Percentiles rank a stretch among this genome's conserved stretches.
phyloP scores from a whole-genome alignment of 2,797 vertebrate genomes.

The Urophycis tenuis region DNA sequence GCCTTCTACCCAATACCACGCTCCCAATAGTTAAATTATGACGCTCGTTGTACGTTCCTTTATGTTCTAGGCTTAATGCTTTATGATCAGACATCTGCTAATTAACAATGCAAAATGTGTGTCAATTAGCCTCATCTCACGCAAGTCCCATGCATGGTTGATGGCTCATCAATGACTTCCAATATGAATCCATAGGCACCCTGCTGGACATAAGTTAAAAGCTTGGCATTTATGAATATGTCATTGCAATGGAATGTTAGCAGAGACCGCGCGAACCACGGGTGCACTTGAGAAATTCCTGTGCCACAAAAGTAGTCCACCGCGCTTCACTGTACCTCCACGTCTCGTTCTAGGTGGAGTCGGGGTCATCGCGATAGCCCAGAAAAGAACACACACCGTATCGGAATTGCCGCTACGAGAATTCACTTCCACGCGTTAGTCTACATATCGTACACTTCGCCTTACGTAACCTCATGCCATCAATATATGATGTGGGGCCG shows the following conservation, averaged over 20 bases:
- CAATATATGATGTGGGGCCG: background rate
- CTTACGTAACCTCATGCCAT: background rate
- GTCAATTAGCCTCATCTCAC: background rate
- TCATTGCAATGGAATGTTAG: slow-evolving; percentile 40
- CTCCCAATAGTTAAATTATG: background rate
- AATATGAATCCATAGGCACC: background rate
- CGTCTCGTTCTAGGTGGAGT: background rate
- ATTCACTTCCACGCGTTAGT: background rate
- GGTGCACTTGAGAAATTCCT: slow-evolving; percentile 1
- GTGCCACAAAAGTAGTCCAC: background rate
- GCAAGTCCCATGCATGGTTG: background rate
- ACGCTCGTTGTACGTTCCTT: too few species aligned
- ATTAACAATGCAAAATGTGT: background rate
- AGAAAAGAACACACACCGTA: background rate
- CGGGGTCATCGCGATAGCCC: too few species aligned
- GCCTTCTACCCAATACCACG: background rate
- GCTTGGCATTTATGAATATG: slow-evolving; percentile 9
- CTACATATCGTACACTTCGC: background rate
- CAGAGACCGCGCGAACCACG: slow-evolving; percentile 13
- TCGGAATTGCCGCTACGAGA: background rate
- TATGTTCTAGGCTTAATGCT: too few species aligned
- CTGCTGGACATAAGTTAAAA: background rate
- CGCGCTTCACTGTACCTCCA: background rate
- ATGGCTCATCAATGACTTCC: background rate
- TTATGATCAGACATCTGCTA: background rate